Percentiles rank a stretch among this genome's conserved stretches.
Conservation (phyloP, 2,113 vertebrate genomes). For the Numida meleagris region DNA sequence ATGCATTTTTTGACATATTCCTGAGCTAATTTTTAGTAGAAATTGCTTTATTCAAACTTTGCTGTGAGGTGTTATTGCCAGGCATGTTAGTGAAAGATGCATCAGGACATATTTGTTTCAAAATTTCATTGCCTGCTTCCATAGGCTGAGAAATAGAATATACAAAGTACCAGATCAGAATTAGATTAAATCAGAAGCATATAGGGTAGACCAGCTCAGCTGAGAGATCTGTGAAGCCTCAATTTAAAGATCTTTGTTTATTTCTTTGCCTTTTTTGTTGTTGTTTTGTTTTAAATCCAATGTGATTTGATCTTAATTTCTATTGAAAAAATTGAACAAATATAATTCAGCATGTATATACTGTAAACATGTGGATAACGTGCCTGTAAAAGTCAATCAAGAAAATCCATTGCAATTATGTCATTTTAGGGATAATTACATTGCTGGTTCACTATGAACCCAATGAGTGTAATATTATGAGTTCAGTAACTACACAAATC, state of each 20-base stretch:
- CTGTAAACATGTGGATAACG: neutral
- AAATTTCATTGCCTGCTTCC: neutral
- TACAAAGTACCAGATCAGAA: neutral
- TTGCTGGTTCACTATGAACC: neutral
- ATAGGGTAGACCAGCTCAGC: neutral
- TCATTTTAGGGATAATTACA: neutral
- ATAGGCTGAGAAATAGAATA: neutral
- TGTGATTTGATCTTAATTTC: neutral
- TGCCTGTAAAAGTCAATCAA: neutral
- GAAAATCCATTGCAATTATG: neutral
- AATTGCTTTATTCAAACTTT: neutral
- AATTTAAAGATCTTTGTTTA: neutral
- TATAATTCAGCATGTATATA: neutral
- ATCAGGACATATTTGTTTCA: fast-evolving
- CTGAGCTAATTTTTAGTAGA: neutral
- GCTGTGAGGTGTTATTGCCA: neutral
- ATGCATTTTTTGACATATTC: neutral
- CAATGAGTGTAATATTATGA: neutral
- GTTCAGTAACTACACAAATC: slow-evolving; percentile 6
- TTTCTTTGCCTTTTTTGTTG: neutral
- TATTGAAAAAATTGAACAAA: neutral
- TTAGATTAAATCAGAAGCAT: neutral
- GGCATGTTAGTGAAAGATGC: neutral
- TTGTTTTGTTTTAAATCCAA: neutral
- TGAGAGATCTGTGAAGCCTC: neutral